Evolutionary conservation across 2,797 vertebrate species (phyloP).

Genomic region (Alfaro cultratus): DNA sequence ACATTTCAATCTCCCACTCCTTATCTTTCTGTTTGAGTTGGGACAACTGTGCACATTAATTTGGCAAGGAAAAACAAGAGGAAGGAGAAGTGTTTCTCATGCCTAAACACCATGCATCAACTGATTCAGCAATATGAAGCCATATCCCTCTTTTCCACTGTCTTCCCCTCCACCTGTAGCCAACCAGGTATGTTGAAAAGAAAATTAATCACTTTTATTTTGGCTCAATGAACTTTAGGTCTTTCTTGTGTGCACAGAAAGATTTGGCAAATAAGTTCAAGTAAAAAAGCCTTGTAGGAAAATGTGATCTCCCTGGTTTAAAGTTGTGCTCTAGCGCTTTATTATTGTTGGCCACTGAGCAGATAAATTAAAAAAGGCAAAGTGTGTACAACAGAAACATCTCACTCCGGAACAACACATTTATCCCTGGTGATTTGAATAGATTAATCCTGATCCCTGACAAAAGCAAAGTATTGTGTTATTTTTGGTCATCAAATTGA

Average conservation of each 20-base stretch:
- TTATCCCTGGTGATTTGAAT: conserved; percentile 17
- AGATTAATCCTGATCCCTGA: conserved; percentile 18
- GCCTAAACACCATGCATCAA: not conserved
- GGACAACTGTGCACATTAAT: not conserved
- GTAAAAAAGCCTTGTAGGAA: conserved; percentile 7
- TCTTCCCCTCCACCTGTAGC: not conserved
- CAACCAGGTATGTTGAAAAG: not conserved
- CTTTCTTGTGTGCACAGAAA: not conserved
- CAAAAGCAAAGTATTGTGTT: not conserved
- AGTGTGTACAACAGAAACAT: conserved; percentile 13
- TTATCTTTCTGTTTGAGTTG: not conserved
- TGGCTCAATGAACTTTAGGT: not conserved
- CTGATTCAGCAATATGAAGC: not conserved
- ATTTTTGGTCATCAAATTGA: not conserved
- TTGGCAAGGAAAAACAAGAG: not conserved
- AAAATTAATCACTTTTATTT: not conserved
- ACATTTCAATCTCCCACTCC: not conserved
- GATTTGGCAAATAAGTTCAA: conserved; percentile 32
- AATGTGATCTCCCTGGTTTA: conserved; percentile 20
- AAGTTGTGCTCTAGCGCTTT: conserved; percentile 26
- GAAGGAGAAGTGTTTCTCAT: not conserved
- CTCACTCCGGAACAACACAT: conserved; percentile 18
- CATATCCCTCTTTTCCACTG: not conserved
- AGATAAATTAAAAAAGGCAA: conserved; percentile 40
- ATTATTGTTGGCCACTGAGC: conserved; percentile 29